phyloP scores from a whole-genome alignment of 2,797 vertebrate genomes.

The Natrix natrix region DNA sequence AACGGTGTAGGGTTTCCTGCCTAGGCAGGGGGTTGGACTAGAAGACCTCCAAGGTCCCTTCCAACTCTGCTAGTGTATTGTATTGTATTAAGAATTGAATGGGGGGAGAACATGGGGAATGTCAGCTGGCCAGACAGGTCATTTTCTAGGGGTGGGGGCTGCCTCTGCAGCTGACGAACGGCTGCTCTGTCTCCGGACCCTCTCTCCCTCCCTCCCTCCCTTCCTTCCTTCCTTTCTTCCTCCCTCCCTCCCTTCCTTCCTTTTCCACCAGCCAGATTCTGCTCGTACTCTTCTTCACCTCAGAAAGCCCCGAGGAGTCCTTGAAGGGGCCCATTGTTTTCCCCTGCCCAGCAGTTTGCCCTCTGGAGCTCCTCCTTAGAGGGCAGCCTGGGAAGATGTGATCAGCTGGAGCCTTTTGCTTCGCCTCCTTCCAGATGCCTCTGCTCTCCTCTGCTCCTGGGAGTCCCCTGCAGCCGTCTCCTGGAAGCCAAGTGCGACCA shows the following conservation, averaged over 20 bases:
- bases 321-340: neutral
- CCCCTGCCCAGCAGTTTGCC: neutral
- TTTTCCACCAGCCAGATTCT: neutral
- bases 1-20: too few relatives aligned
- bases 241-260: too few relatives aligned
- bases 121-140: neutral
- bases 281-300: neutral
- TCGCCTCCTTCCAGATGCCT: neutral
- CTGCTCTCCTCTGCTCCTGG: neutral
- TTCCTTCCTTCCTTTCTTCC: too few relatives aligned
- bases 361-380: neutral
- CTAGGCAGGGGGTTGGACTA: too few relatives aligned
- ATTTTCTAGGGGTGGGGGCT: neutral
- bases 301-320: neutral
- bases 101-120: neutral
- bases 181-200: neutral
- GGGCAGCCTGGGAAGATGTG: neutral
- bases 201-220: neutral
- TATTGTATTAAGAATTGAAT: neutral
- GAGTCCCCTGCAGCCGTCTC: neutral
- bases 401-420: neutral
- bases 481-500: neutral
- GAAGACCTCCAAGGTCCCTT: too few relatives aligned
- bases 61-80: too few relatives aligned
- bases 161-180: neutral